Evolutionary conservation across 2,797 vertebrate genomes (phyloP).

Genomic region (Poecilia picta): DNA sequence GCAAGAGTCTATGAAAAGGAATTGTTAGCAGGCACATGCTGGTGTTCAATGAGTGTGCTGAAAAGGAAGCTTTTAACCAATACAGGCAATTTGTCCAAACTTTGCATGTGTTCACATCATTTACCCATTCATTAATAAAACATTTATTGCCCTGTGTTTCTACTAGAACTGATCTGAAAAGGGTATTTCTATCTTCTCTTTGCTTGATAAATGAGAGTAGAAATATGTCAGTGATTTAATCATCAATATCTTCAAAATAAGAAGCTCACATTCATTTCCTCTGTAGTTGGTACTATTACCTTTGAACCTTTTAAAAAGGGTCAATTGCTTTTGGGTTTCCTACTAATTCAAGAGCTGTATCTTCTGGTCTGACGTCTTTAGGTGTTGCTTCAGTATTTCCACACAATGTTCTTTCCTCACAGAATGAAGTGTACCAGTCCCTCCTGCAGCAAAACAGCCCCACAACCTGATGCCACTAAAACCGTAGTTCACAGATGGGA

Average conservation of each 20-base stretch:
- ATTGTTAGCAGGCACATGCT: neutral
- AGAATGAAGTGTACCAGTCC: no score
- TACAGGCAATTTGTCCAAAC: neutral
- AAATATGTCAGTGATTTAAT: no score
- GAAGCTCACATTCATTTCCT: no score
- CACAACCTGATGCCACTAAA: neutral
- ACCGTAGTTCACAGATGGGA: neutral
- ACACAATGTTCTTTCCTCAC: no score
- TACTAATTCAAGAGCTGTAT: no score
- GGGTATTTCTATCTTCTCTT: neutral
- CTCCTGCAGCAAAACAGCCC: no score
- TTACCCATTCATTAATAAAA: neutral
- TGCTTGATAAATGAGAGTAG: neutral
- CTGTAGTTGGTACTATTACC: no score
- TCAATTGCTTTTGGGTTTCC: neutral
- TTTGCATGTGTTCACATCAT: neutral
- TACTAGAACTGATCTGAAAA: neutral
- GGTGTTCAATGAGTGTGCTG: neutral
- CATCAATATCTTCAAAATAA: no score
- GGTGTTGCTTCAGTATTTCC: no score
- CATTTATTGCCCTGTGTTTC: neutral
- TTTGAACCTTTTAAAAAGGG: no score
- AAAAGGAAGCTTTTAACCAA: neutral
- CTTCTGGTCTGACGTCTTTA: no score
- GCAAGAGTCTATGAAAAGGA: slow-evolving; percentile 52